phyloP scores from a whole-genome alignment of 2,888 invertebrate genomes.

The Brachynemurus nebulosus region DNA sequence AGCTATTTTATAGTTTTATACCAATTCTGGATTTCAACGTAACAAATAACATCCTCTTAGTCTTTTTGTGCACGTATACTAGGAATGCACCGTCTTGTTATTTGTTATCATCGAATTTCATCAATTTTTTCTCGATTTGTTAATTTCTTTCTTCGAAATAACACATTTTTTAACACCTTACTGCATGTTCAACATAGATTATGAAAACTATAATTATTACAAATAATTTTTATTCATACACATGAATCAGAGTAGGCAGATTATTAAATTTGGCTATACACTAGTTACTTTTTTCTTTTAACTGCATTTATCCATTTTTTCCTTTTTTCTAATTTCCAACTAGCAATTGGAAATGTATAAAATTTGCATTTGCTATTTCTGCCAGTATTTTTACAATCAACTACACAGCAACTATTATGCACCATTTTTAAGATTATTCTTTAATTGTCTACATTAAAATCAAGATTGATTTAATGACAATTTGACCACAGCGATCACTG shows the following conservation, averaged over 20 bases:
- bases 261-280: neutral
- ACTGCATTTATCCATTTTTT: slow-evolving; percentile 4
- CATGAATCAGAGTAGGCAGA: neutral
- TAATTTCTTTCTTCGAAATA: neutral
- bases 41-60: too few relatives aligned
- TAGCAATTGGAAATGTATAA: neutral
- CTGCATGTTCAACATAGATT: too few relatives aligned
- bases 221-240: neutral
- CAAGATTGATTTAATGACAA: neutral
- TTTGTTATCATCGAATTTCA: too few relatives aligned
- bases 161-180: neutral
- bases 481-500: slow-evolving; percentile 2
- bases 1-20: too few relatives aligned
- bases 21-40: too few relatives aligned
- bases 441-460: neutral
- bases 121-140: too few relatives aligned
- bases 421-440: neutral
- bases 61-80: too few relatives aligned
- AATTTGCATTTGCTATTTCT: slow-evolving; percentile 1
- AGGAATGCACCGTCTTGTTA: too few relatives aligned
- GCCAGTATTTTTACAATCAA: slow-evolving; percentile 1
- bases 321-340: neutral
- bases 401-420: slow-evolving; percentile 2
- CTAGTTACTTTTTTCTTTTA: slow-evolving; percentile 1
- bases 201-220: too few relatives aligned